Percentiles rank a stretch among this genome's conserved stretches.
Evolutionary conservation across 1,140 invertebrate species (phyloP).

Genomic region (Drosophila watanabei): DNA sequence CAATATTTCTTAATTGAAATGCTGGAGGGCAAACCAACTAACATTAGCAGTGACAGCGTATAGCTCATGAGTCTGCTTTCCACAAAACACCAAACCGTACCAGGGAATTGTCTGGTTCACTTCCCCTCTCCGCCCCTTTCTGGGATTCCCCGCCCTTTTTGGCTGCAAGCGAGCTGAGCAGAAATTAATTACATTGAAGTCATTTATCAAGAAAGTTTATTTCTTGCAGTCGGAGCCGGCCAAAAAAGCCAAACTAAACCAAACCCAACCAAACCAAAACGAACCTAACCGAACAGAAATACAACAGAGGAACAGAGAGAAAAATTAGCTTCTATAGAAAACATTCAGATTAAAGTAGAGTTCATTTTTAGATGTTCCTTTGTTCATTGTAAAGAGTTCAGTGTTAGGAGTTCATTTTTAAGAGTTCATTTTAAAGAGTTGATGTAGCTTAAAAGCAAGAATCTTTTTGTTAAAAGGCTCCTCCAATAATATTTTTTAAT

Average conservation of each 20-base stretch:
- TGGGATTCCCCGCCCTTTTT: constrained; percentile 1
- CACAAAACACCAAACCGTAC: constrained; percentile 47
- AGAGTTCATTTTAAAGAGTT: neutral
- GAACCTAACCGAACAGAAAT: constrained; percentile 40
- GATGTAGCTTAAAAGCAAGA: fast-evolving
- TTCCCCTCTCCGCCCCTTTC: neutral
- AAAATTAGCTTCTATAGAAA: neutral
- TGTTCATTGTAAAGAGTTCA: no score
- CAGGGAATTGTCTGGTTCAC: constrained; percentile 52
- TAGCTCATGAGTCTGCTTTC: constrained; percentile 65
- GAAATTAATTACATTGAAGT: constrained; percentile 85
- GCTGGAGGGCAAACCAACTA: constrained; percentile 60
- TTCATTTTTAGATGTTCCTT: neutral
- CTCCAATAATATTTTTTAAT: neutral
- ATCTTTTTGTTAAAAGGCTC: no score
- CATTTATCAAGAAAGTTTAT: constrained; percentile 85
- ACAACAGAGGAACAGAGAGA: constrained; percentile 17
- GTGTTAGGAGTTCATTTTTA: no score
- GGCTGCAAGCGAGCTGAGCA: constrained; percentile 73
- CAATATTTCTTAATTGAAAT: constrained; percentile 83
- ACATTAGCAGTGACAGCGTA: constrained; percentile 79
- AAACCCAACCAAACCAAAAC: constrained; percentile 28
- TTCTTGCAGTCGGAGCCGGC: constrained; percentile 65
- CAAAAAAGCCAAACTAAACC: constrained; percentile 51
- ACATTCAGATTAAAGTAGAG: fast-evolving